Base-by-base conservation (phyloP, 2,113 vertebrate genomes). In the Gavialis gangeticus region DNA sequence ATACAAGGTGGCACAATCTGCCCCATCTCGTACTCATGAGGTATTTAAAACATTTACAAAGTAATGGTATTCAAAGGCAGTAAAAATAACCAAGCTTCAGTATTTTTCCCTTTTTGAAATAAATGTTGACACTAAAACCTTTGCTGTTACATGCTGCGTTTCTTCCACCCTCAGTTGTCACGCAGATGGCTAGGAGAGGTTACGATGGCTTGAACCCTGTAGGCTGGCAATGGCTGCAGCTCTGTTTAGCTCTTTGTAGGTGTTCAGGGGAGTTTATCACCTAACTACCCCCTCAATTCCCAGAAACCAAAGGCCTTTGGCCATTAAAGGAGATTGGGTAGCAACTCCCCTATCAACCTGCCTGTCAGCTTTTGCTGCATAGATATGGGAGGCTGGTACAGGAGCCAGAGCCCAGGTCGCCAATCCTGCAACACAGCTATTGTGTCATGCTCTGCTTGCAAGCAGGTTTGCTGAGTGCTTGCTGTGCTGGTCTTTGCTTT, bases 11-110 rank as follows among this genome's bases (percentile, higher is more conserved):
- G 89, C 79, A 95, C 81, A 95, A 89, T 93, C 85, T 96, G 90
- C 56, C 76, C 78, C 92, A 95, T 96, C 91, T 97, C 58, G 92
- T 90, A 75, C 13, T 56, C 71, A 94, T 97, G 97, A 97, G 97
- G 97, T 97, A 97, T 97, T 97, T 94, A 95, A 96, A 97, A 97
- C 95, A 91, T 94, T 94, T 97, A 97, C 94, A 97, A 97, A 97
- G 54, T 95, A 97, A 96, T 84, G 57, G 92, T 96, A 94, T 95
- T 94, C 90, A 96, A 97, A 97, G 91, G 89, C 92, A 80, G 96
- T 96, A 95, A 88, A 97, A 96, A 97, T 95, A 93, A 96, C 94
- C 96, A 71, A 2, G 4, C 95, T 96, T 46, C 46, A 63, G 6
- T 12, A 62, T 34, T 46, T 9, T 97, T 94, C 90, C 92, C 96